Percentiles rank a stretch among this genome's conserved stretches.
Evolutionary conservation across 1,140 invertebrate genomes (phyloP).

Genomic region (Drosophila melanogaster): DNA sequence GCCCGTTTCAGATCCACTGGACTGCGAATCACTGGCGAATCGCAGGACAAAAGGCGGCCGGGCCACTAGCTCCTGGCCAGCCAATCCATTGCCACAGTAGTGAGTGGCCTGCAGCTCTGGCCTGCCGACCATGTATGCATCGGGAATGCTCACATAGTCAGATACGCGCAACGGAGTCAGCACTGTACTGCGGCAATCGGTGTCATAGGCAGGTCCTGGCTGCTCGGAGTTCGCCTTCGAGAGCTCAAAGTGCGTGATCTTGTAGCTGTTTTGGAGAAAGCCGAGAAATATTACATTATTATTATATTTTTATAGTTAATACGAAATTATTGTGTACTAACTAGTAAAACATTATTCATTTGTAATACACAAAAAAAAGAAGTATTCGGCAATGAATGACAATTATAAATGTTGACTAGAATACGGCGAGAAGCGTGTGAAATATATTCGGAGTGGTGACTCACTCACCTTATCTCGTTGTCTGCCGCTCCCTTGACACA

Average conservation of each 20-base stretch:
- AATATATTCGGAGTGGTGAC: neutral
- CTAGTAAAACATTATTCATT: too few species aligned
- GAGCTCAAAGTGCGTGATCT: slow-evolving; percentile 59
- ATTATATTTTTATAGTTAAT: too few species aligned
- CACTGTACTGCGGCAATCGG: slow-evolving; percentile 69
- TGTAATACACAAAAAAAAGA: too few species aligned
- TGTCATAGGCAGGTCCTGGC: slow-evolving; percentile 59
- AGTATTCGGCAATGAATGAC: neutral
- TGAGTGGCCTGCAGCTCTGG: slow-evolving; percentile 63
- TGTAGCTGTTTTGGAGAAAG: slow-evolving; percentile 37
- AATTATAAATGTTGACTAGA: neutral
- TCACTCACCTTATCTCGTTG: slow-evolving; percentile 61
- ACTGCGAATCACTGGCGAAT: slow-evolving; percentile 69
- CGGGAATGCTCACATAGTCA: slow-evolving; percentile 65
- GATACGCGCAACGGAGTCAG: slow-evolving; percentile 50
- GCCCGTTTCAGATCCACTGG: slow-evolving; percentile 63
- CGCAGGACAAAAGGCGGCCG: slow-evolving; percentile 64
- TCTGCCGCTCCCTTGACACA: slow-evolving; percentile 57
- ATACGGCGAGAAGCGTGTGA: neutral
- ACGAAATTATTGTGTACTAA: too few species aligned
- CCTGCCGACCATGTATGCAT: slow-evolving; percentile 50
- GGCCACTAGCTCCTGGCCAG: slow-evolving; percentile 45
- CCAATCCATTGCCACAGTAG: slow-evolving; percentile 60
- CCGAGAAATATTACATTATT: too few species aligned
- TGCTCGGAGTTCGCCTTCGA: slow-evolving; percentile 45